A percentile compares a stretch with the other conserved stretches of the same genome.
Conservation (phyloP, 2,888 invertebrate genomes). For the Cenopis cana region DNA sequence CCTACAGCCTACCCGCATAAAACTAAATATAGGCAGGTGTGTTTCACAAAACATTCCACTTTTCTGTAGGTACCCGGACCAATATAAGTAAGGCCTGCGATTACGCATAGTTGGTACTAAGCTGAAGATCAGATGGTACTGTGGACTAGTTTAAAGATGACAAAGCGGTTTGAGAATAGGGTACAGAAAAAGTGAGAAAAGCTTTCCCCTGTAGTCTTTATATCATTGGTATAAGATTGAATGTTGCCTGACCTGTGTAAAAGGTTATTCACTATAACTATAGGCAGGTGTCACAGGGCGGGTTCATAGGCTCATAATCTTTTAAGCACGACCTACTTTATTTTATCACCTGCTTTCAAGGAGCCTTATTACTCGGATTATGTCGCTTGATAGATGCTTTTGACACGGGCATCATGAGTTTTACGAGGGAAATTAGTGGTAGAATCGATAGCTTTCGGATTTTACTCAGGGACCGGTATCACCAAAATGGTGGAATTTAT, state of each 20-base stretch:
- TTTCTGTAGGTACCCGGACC: background rate
- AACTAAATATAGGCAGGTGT: slow-evolving; percentile 27
- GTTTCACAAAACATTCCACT: background rate
- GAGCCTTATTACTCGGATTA: slow-evolving; percentile 56
- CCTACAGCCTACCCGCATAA: slow-evolving; percentile 22
- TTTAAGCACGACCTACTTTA: slow-evolving; percentile 60
- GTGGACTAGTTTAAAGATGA: background rate
- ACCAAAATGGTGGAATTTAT: too few species aligned
- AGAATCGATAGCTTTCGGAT: slow-evolving; percentile 42
- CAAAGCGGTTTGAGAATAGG: background rate
- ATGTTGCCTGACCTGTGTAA: too few species aligned
- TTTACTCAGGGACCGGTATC: too few species aligned
- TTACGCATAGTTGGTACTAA: background rate
- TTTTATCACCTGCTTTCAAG: slow-evolving; percentile 58
- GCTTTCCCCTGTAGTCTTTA: too few species aligned
- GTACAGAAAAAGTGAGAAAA: too few species aligned
- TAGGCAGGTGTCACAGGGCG: slow-evolving; percentile 49
- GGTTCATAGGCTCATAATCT: slow-evolving; percentile 59
- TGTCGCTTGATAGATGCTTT: slow-evolving; percentile 59
- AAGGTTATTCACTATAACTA: background rate
- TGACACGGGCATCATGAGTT: slow-evolving; percentile 51
- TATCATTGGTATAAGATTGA: too few species aligned
- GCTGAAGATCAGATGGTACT: background rate
- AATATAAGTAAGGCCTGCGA: background rate
- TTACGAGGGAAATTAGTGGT: slow-evolving; percentile 54